A percentile compares a stretch with the other conserved stretches of the same genome.
Conservation (phyloP, 2,113 vertebrate species). For the Ornithorhynchus anatinus region DNA sequence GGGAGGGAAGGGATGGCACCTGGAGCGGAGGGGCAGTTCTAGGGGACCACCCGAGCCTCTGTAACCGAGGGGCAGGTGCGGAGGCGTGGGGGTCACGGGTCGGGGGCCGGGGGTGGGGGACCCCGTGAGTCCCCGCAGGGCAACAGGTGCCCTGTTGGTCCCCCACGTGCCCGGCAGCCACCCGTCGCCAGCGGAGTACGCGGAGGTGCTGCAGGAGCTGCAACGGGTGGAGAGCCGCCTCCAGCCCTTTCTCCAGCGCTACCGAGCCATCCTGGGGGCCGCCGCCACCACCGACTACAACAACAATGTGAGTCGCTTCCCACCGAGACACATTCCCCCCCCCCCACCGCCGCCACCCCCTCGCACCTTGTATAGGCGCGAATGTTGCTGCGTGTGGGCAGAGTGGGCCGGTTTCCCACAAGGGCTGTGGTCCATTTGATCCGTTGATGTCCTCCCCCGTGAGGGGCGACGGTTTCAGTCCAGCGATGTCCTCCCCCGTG, state of each 20-base stretch:
- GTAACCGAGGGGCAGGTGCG: no score
- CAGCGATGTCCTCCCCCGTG: no score
- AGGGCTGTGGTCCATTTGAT: no score
- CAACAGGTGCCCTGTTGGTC: neutral
- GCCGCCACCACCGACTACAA: constrained; percentile 84
- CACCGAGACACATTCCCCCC: neutral
- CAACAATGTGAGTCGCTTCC: constrained; percentile 76
- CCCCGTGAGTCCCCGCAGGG: neutral
- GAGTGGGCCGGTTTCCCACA: no score
- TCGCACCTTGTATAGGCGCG: no score
- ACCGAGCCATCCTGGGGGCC: constrained; percentile 81
- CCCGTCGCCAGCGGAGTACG: constrained; percentile 83
- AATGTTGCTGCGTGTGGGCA: no score
- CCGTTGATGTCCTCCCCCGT: no score
- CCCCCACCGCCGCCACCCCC: no score
- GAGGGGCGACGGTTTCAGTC: no score
- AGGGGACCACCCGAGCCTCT: no score
- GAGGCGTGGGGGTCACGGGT: no score
- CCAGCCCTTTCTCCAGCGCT: constrained; percentile 87
- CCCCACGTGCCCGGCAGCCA: constrained; percentile 67
- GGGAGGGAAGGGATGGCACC: neutral
- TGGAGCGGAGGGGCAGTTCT: neutral
- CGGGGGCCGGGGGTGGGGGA: neutral
- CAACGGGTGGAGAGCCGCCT: constrained; percentile 83
- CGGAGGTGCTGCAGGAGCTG: constrained; percentile 85